Percentiles rank a stretch among this genome's conserved stretches.
These are phyloP conservation scores for Corythornis madagascariensis DNA, from an alignment of 2,113 vertebrate species.

Conservation along the genomic window DNA sequence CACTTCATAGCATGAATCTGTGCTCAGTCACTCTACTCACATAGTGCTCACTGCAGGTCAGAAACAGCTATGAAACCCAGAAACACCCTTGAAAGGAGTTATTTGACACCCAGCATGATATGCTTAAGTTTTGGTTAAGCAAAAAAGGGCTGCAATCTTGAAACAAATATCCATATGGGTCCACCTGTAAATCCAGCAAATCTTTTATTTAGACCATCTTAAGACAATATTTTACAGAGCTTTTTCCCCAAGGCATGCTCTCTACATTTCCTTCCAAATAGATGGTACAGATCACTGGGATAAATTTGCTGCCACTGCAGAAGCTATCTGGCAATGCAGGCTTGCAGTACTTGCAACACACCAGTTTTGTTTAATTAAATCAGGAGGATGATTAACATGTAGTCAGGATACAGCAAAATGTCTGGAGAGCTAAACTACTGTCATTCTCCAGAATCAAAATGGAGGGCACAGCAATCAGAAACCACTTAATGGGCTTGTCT, in stretches of 20 bases:
- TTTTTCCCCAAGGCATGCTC: not conserved
- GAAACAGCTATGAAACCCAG: not conserved
- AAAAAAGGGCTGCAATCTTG: not conserved
- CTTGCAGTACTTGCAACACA: not conserved
- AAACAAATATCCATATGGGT: not conserved
- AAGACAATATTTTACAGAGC: not conserved
- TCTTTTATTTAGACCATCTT: not conserved
- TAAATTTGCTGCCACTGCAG: not conserved
- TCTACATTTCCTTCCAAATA: not conserved
- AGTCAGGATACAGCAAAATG: not conserved
- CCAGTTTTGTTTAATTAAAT: not conserved
- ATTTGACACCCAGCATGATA: not conserved
- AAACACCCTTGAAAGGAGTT: not conserved
- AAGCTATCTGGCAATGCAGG: not conserved
- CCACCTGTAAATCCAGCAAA: not conserved
- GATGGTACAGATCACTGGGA: not conserved
- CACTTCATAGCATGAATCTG: not conserved
- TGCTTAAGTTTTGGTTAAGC: not conserved
- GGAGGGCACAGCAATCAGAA: not conserved
- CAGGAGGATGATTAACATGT: not conserved
- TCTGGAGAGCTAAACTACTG: not conserved
- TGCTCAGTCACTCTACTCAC: not conserved
- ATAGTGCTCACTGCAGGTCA: not conserved
- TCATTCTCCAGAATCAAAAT: not conserved
- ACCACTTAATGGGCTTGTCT: not conserved